A percentile compares a stretch with the other conserved stretches of the same genome.
Evolutionary conservation across 2,113 vertebrate species (phyloP).

Genomic region (Solea senegalensis): DNA sequence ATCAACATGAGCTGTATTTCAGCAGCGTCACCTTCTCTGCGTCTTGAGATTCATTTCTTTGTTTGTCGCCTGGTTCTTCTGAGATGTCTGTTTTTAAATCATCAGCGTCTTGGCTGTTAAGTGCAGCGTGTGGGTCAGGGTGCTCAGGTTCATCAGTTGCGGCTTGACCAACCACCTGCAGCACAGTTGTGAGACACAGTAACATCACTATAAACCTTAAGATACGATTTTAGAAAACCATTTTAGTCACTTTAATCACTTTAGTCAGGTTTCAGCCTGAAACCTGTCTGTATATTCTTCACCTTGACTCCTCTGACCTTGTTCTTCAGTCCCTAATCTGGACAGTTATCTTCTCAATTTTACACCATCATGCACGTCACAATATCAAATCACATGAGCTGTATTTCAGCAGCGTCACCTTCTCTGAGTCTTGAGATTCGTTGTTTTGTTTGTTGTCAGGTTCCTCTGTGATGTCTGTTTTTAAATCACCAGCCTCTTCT

Average conservation of each 20-base stretch:
- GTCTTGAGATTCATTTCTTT: background rate
- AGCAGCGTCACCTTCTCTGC: slow-evolving; percentile 7
- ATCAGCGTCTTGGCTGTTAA: slow-evolving; percentile 6
- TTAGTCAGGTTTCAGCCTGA: too few species aligned
- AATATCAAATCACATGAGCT: too few species aligned
- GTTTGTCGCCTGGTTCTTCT: too few species aligned
- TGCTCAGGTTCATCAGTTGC: slow-evolving; percentile 19
- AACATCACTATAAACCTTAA: background rate
- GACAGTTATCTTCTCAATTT: too few species aligned
- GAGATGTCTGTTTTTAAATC: slow-evolving; percentile 13
- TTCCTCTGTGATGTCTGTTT: background rate
- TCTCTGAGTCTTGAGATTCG: slow-evolving; percentile 17
- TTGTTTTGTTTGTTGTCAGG: too few species aligned
- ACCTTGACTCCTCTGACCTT: too few species aligned
- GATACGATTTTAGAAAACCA: too few species aligned
- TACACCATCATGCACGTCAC: too few species aligned
- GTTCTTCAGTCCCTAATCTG: too few species aligned
- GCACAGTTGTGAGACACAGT: slow-evolving; percentile 7
- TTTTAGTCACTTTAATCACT: too few species aligned
- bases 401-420: background rate
- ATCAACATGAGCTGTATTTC: too few species aligned
- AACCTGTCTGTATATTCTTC: too few species aligned
- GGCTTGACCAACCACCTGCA: slow-evolving; percentile 35
- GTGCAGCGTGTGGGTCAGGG: background rate
- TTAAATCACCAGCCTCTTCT: slow-evolving; percentile 16